These are phyloP conservation scores for Pseudoatta argentina DNA, from an alignment of 1,140 invertebrate genomes.

Conservation along the genomic window DNA sequence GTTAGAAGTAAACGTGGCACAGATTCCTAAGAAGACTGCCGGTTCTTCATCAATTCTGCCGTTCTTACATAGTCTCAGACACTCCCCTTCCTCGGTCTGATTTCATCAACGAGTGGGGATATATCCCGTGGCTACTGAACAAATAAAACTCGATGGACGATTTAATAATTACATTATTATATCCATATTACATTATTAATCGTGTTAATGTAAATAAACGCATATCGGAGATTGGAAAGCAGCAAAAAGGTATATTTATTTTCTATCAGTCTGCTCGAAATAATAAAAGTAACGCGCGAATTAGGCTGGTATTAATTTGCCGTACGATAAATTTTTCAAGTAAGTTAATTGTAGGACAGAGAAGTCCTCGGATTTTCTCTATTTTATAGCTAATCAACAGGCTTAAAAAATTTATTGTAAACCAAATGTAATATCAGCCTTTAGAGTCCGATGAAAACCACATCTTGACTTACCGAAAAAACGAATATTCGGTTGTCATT, in stretches of 20 bases:
- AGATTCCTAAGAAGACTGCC: slow-evolving; percentile 70
- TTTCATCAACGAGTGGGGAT: slow-evolving; percentile 61
- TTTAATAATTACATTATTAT: neutral
- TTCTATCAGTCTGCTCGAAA: neutral
- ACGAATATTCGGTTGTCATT: too few relatives aligned
- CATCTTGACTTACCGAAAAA: too few relatives aligned
- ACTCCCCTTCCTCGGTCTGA: slow-evolving; percentile 70
- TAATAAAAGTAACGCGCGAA: neutral
- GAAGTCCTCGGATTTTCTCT: too few relatives aligned
- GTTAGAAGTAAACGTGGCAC: slow-evolving; percentile 34
- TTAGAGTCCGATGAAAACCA: too few relatives aligned
- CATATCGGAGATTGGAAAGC: neutral
- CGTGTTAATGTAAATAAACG: neutral
- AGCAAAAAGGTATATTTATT: neutral
- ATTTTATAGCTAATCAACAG: too few relatives aligned
- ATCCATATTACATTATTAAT: neutral
- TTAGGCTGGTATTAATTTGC: neutral
- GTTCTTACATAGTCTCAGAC: slow-evolving; percentile 72
- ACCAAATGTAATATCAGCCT: too few relatives aligned
- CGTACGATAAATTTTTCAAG: too few relatives aligned
- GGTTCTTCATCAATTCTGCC: slow-evolving; percentile 49
- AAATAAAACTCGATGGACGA: neutral
- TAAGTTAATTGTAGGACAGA: too few relatives aligned
- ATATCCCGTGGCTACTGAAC: slow-evolving; percentile 1
- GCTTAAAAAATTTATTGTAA: too few relatives aligned